A percentile compares a stretch with the other conserved stretches of the same genome.
These are phyloP conservation scores for Drosophila mayaguana DNA, from an alignment of 2,888 invertebrate species.

Conservation along the genomic window DNA sequence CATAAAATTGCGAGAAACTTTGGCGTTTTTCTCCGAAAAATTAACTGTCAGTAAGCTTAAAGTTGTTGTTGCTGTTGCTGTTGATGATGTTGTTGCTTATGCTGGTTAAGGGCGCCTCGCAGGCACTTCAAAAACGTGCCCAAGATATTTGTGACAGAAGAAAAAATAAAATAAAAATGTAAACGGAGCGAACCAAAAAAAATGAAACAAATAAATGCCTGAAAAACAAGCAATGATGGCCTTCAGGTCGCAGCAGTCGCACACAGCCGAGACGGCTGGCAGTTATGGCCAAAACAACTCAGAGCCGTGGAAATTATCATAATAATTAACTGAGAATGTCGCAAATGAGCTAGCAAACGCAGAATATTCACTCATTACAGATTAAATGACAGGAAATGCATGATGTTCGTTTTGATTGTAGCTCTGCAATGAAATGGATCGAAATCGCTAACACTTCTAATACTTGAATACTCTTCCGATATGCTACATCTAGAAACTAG, in stretches of 20 bases:
- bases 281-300: conserved; percentile 3
- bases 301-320: conserved; percentile 2
- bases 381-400: background rate
- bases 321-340: conserved; percentile 6
- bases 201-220: conserved; percentile 17
- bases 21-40: conserved; percentile 82
- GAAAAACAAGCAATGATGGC: conserved; percentile 12
- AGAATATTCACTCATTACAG: background rate
- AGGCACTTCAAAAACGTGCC: conserved; percentile 50
- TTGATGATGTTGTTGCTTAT: conserved; percentile 19
- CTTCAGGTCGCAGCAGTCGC: conserved; percentile 7
- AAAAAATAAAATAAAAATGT: conserved; percentile 9
- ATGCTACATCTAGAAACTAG: no score
- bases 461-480: background rate
- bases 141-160: conserved; percentile 32
- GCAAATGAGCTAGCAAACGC: background rate
- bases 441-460: background rate
- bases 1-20: conserved; percentile 83
- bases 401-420: background rate
- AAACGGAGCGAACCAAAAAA: background rate
- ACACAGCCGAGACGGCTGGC: background rate
- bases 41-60: conserved; percentile 60
- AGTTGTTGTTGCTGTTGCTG: conserved; percentile 19
- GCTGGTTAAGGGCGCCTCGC: conserved; percentile 52
- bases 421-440: background rate